Evolutionary conservation across 2,888 invertebrate species (phyloP).

Genomic region (Zootermopsis nevadensis): DNA sequence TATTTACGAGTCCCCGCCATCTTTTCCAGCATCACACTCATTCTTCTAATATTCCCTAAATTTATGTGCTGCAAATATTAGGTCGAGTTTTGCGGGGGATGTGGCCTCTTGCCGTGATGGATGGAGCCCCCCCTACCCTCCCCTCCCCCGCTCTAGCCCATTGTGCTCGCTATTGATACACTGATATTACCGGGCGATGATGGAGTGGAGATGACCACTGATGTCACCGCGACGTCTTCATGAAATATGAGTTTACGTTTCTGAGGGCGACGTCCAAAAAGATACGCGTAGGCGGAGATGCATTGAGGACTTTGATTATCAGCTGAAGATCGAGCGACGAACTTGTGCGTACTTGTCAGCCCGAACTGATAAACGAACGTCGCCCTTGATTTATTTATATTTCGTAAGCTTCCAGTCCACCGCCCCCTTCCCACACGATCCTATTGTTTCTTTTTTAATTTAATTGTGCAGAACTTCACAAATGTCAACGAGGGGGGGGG

Average conservation of each 20-base stretch:
- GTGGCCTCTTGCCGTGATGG: constrained; percentile 55
- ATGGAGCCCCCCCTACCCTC: constrained; percentile 50
- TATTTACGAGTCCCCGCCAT: constrained; percentile 61
- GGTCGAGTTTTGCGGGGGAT: constrained; percentile 59
- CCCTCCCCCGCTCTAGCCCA: too few species aligned
- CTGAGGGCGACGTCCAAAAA: background rate
- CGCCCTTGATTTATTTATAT: background rate
- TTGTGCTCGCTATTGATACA: constrained; percentile 52
- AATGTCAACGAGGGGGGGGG: too few species aligned
- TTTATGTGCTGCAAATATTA: constrained; percentile 69
- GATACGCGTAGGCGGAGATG: background rate
- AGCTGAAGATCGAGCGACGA: background rate
- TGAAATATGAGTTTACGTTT: constrained; percentile 50
- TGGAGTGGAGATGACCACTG: constrained; percentile 51
- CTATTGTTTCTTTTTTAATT: background rate
- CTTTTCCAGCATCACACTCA: constrained; percentile 62
- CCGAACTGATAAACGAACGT: background rate
- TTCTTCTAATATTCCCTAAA: constrained; percentile 67
- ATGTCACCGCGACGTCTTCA: constrained; percentile 48
- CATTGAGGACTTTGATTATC: background rate
- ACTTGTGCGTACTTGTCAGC: background rate
- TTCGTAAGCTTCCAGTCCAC: background rate
- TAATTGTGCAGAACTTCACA: too few species aligned
- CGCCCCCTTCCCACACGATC: too few species aligned
- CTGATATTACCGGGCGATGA: constrained; percentile 51